Evolutionary conservation across 2,113 vertebrate species (phyloP).

Genomic region (Meriones unguiculatus): DNA sequence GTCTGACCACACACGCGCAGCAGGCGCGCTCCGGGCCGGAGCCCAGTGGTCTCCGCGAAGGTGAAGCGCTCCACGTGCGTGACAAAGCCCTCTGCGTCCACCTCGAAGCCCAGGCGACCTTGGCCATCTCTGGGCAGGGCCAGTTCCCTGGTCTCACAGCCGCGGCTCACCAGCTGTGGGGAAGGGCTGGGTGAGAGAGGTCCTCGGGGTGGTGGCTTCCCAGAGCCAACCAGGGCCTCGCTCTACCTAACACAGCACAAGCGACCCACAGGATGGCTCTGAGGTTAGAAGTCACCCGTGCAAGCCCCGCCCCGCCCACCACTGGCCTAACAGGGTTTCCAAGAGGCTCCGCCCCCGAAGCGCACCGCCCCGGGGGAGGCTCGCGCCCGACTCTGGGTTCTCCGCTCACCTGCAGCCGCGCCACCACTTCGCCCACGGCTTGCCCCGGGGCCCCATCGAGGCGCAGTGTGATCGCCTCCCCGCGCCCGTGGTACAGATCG

Average conservation of each 20-base stretch:
- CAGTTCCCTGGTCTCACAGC: slow-evolving; percentile 93
- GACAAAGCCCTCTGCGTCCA: slow-evolving; percentile 93
- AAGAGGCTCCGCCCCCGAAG: background rate
- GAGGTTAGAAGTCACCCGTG: background rate
- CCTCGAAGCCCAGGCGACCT: slow-evolving; percentile 93
- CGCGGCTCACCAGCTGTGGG: slow-evolving; percentile 92
- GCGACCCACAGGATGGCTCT: no score
- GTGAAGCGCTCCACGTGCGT: slow-evolving; percentile 94
- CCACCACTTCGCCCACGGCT: slow-evolving; percentile 91
- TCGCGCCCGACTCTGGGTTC: no score
- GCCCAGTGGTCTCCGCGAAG: slow-evolving; percentile 93
- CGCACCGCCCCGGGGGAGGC: rapidly evolving
- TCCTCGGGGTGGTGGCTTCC: background rate
- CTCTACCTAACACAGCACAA: rapidly evolving
- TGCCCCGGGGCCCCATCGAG: slow-evolving; percentile 88
- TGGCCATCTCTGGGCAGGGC: slow-evolving; percentile 92
- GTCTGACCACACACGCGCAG: slow-evolving; percentile 92
- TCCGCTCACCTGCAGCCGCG: slow-evolving; percentile 90
- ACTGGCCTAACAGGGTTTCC: no score
- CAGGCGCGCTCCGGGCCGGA: slow-evolving; percentile 92
- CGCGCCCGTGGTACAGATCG: slow-evolving; percentile 93
- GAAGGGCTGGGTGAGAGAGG: no score
- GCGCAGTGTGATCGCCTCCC: slow-evolving; percentile 90
- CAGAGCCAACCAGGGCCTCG: rapidly evolving
- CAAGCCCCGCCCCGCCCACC: background rate